Evolutionary conservation across 2,888 invertebrate genomes (phyloP).

Genomic region (Neoaliturus tenellus): DNA sequence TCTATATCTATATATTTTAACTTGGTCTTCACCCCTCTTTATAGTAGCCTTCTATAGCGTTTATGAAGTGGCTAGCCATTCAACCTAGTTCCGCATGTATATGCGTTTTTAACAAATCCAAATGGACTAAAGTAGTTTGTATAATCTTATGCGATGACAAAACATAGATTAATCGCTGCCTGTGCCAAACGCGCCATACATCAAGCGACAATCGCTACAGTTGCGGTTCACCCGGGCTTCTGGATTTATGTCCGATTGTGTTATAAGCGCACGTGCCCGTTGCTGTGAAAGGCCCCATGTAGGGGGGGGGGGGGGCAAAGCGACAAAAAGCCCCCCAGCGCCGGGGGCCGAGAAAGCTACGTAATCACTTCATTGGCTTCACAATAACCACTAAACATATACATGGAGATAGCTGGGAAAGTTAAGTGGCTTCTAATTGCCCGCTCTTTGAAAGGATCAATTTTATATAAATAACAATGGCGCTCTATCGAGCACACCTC

Average conservation of each 20-base stretch:
- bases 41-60: too few species aligned
- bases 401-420: not conserved
- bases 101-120: too few species aligned
- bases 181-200: too few species aligned
- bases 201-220: not conserved
- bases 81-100: too few species aligned
- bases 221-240: not conserved
- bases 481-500: too few species aligned
- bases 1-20: too few species aligned
- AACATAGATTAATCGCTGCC: too few species aligned
- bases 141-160: too few species aligned
- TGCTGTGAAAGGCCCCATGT: not conserved
- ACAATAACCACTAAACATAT: constrained; percentile 22
- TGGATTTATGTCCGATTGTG: constrained; percentile 14
- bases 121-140: too few species aligned
- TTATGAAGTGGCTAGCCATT: too few species aligned
- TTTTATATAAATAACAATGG: constrained; percentile 9
- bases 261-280: not conserved
- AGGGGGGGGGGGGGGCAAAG: not conserved
- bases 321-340: not conserved
- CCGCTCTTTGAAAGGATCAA: not conserved
- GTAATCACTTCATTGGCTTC: constrained; percentile 32
- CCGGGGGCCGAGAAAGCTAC: not conserved
- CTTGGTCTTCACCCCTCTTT: too few species aligned
- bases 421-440: constrained; percentile 18